Evolutionary conservation across 2,113 vertebrate species (phyloP).

Genomic region (Ctenomys sociabilis): DNA sequence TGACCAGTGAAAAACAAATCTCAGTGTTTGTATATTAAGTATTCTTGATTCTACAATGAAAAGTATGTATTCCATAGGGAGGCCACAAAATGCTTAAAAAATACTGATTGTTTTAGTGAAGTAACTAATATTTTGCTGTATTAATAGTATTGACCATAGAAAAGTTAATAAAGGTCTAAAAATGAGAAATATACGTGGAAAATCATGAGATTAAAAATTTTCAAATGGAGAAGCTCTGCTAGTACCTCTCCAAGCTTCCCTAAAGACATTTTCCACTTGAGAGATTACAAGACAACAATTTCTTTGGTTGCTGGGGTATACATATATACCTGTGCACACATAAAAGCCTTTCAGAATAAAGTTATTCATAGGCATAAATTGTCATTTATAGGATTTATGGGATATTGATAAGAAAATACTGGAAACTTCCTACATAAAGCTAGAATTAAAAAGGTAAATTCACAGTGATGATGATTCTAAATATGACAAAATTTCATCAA

Average conservation of each 20-base stretch:
- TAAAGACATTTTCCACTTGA: background rate
- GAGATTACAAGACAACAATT: background rate
- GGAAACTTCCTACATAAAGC: background rate
- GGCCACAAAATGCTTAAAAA: background rate
- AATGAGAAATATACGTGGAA: background rate
- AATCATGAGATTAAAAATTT: background rate
- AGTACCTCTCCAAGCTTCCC: no score
- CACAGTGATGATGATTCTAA: background rate
- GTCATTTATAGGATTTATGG: background rate
- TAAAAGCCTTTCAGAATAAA: background rate
- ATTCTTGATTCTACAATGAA: background rate
- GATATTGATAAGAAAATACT: background rate
- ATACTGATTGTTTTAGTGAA: background rate
- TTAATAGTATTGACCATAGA: background rate
- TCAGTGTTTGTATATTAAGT: background rate
- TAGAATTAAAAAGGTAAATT: background rate
- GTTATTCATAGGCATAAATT: background rate
- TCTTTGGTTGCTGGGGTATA: no score
- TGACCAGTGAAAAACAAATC: background rate
- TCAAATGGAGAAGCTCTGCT: background rate
- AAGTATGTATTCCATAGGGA: background rate
- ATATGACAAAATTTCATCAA: background rate
- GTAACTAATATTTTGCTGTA: background rate
- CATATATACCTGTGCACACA: background rate
- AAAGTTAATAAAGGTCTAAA: background rate